Base-by-base conservation (phyloP, 2,797 vertebrate species). In the Chiroxiphia lanceolata region DNA sequence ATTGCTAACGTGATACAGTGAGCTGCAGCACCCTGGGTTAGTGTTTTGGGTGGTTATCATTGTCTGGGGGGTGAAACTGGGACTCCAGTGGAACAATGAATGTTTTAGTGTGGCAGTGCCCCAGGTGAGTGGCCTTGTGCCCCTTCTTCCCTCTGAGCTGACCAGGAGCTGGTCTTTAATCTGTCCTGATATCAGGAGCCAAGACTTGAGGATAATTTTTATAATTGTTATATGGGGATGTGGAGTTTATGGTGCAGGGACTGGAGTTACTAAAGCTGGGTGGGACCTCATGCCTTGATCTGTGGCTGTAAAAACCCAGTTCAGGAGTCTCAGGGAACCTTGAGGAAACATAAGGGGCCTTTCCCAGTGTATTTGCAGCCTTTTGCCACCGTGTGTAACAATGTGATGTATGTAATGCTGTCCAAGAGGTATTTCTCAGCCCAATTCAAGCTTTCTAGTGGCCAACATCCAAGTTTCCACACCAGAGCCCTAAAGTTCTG, bases 51-150 rank as follows among this genome's bases (percentile, higher is more conserved):
- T 17, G 67, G 26, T 59, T 40, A 9, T 44, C 15, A 0, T 33
- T 1, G 25, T 6, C 40, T 20, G 13, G 63, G 54, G 33, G 34
- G 13, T 50, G 57, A 6, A 9, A 12, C 11, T 7, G 47, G 65
- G 61, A 4, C 38, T 27, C 9, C 1, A 9, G 2, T 1, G 31
- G 47, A 6, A 5, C 36, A 22, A 6, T 1, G n/a, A 7, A 0
- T 6, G 1, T 38, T 6, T 25, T 8, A 4, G 6, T 8, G 44
- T 9, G 5, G 45, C 4, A 1, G 25, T 23, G 60, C 47, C 61
- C 38, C 29, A 3, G 4, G 4, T 10, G 50, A 53, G 90, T 4
- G 18, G 15, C 29, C 5, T 0, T 6, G 38, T 7, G 26, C 33
- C 63, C 2, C 70, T 38, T 27, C 60, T 81, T 44, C 50, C 79